Conservation (phyloP, 1,140 invertebrate species). For the Samia ricini region DNA sequence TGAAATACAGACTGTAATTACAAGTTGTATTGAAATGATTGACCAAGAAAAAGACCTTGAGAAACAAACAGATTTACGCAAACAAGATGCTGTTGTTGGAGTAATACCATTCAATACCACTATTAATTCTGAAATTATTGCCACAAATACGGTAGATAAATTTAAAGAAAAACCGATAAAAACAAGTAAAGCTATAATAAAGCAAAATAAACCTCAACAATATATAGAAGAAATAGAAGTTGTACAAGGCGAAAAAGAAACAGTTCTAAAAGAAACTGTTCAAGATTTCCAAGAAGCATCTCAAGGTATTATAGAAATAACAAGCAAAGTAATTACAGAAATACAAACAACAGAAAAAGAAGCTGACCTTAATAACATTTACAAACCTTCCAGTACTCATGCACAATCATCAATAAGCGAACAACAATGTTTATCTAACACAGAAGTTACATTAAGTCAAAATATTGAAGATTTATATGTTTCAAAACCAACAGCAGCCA, state of each 20-base stretch:
- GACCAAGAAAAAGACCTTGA: slow-evolving; percentile 52
- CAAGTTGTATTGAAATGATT: slow-evolving; percentile 37
- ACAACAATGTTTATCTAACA: slow-evolving; percentile 40
- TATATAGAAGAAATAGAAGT: slow-evolving; percentile 43
- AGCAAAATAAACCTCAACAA: slow-evolving; percentile 33
- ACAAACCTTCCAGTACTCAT: slow-evolving; percentile 13
- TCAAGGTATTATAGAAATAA: slow-evolving; percentile 30
- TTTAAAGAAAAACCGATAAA: slow-evolving; percentile 25
- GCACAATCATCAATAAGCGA: slow-evolving; percentile 35
- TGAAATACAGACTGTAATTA: slow-evolving; percentile 49
- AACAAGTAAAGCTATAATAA: slow-evolving; percentile 28
- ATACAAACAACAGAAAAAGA: slow-evolving; percentile 47
- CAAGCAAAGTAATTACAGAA: slow-evolving; percentile 43
- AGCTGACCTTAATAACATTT: slow-evolving; percentile 24
- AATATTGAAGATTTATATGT: slow-evolving; percentile 36
- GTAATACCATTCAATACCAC: slow-evolving; percentile 43
- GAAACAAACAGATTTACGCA: slow-evolving; percentile 16
- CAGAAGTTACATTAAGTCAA: slow-evolving; percentile 41
- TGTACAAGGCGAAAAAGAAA: slow-evolving; percentile 45
- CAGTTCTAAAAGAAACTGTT: slow-evolving; percentile 18
- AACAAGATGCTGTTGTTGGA: slow-evolving; percentile 33
- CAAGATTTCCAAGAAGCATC: slow-evolving; percentile 29
- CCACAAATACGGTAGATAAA: slow-evolving; percentile 28
- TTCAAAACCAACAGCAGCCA: slow-evolving; percentile 16
- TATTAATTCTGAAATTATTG: slow-evolving; percentile 49